Base-by-base conservation (phyloP, 2,888 invertebrate species). In the Nomada ruficornis region DNA sequence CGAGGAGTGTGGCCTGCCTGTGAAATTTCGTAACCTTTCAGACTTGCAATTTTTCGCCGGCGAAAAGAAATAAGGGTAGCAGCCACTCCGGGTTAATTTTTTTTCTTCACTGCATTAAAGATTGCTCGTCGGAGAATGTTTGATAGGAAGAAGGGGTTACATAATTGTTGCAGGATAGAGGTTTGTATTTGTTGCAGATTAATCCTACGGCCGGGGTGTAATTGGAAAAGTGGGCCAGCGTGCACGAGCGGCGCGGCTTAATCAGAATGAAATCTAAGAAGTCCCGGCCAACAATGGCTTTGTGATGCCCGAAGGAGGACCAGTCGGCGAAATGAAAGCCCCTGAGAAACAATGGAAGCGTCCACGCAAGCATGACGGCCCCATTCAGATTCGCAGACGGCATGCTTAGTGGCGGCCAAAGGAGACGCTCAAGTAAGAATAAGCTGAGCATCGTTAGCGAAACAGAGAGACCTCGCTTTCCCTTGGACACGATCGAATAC, bases 351-450 rank as follows among this genome's bases (percentile, higher is more conserved):
- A 87, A 86, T 87, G 88, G 87, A 85, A 88, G 85, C 88, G 82
- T 88, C 88, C 88, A 82, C 88, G 88, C 85, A 84, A 86, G 88
- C 86, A 88, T 88, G 88, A 88, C 88, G 88, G 82, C 81, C 85
- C 86, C 81, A 85, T 88, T 88, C 88, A 86, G 77, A 81, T 80
- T 78, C 87, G 83, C 79, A 80, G 87, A 87, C 81, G 86, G 82
- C 82, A 86, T 83, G 88, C 82, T 87, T 84, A 88, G 85, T 80
- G 87, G 77, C 80, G 80, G 81, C 77, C 83, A 83, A 84, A 84
- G 77, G 71, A 85, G 86, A 86, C 82, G 78, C 77, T 86, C 80
- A 80, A 79, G 88, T 88, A 88, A 88, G 87, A 82, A 77, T 69
- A 63, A 79, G 79, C 78, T 5, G 64, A 83, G 80, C 76, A 75